phyloP scores from a whole-genome alignment of 2,888 invertebrate genomes.

The Chalcis sispes region DNA sequence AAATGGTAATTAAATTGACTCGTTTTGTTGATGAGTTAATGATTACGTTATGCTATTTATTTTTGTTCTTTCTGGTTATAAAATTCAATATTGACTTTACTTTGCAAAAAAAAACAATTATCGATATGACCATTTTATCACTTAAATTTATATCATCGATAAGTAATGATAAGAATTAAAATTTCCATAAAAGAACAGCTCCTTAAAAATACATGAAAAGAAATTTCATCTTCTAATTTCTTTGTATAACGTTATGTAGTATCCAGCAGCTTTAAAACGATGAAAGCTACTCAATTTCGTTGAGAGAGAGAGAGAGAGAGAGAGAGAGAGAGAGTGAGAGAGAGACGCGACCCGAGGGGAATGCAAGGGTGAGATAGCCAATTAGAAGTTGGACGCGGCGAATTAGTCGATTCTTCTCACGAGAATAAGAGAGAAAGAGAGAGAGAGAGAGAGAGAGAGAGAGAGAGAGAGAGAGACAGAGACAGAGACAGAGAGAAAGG shows the following conservation, averaged over 20 bases:
- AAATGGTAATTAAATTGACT: too few relatives aligned
- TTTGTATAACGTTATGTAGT: background rate
- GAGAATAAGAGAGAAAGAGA: background rate
- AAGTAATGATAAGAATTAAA: too few relatives aligned
- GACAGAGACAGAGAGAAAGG: too few relatives aligned
- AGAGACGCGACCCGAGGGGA: background rate
- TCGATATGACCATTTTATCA: too few relatives aligned
- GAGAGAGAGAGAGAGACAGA: conserved; percentile 9
- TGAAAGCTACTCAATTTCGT: background rate
- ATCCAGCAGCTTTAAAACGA: conserved; percentile 5
- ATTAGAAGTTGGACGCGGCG: conserved; percentile 71
- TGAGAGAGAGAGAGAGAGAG: conserved; percentile 6
- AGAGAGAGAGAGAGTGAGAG: background rate
- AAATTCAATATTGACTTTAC: too few relatives aligned
- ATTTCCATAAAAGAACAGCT: too few relatives aligned
- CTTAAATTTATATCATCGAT: too few relatives aligned
- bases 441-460: conserved; percentile 1
- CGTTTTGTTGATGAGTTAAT: too few relatives aligned
- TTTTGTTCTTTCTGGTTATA: too few relatives aligned
- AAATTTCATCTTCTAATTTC: background rate
- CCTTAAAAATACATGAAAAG: background rate
- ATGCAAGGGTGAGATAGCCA: conserved; percentile 62
- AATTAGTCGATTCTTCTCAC: conserved; percentile 68
- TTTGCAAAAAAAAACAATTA: too few relatives aligned
- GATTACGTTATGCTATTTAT: too few relatives aligned